Conservation (phyloP, 2,113 vertebrate genomes). For the Tiliqua scincoides region DNA sequence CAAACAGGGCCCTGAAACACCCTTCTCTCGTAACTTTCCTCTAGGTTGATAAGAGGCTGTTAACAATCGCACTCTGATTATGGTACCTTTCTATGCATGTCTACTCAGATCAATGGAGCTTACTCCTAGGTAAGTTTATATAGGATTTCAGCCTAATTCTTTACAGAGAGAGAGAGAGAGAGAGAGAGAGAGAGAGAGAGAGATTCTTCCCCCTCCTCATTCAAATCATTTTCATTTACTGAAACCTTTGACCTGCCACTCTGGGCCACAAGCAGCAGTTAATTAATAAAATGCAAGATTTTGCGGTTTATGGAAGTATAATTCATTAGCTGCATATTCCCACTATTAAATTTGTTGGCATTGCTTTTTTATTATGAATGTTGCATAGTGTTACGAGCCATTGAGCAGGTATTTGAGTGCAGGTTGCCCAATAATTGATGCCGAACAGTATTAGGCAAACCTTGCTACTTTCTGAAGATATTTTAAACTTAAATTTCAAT, state of each 20-base stretch:
- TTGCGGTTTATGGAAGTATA: conserved; percentile 54
- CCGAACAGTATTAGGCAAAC: conserved; percentile 49
- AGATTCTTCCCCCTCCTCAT: neutral
- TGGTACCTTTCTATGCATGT: too few relatives aligned
- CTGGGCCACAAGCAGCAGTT: conserved; percentile 43
- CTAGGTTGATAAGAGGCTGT: too few relatives aligned
- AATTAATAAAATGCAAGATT: conserved; percentile 46
- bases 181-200: neutral
- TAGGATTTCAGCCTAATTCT: neutral
- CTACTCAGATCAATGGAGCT: too few relatives aligned
- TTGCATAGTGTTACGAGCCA: conserved; percentile 46
- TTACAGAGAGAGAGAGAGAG: neutral
- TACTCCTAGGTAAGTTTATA: too few relatives aligned
- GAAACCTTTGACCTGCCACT: conserved; percentile 35
- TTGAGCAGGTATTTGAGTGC: conserved; percentile 51
- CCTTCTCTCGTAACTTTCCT: too few relatives aligned
- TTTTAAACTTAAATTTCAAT: conserved; percentile 69
- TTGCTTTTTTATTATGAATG: conserved; percentile 52
- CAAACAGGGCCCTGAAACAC: too few relatives aligned
- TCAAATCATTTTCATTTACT: conserved; percentile 18
- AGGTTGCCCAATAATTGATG: conserved; percentile 55
- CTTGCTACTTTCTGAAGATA: conserved; percentile 47
- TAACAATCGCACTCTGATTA: too few relatives aligned
- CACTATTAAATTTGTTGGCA: conserved; percentile 57
- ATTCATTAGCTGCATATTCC: conserved; percentile 58